These are phyloP conservation scores for Drosophila mercatorum DNA, from an alignment of 2,888 invertebrate genomes.

Conservation along the genomic window DNA sequence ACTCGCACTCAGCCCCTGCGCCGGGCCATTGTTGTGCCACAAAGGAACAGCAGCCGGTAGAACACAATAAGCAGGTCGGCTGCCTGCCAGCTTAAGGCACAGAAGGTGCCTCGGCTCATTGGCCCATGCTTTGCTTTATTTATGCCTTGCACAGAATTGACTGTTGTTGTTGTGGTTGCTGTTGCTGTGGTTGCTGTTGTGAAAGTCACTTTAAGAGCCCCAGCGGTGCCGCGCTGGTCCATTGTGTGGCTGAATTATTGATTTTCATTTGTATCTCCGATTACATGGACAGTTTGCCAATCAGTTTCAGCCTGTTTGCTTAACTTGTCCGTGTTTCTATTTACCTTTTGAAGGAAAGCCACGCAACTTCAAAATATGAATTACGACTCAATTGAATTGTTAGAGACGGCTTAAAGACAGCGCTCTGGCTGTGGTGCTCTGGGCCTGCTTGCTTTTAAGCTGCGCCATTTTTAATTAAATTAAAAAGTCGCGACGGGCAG, in stretches of 20 bases:
- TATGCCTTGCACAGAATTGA: constrained; percentile 53
- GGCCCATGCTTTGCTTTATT: constrained; percentile 67
- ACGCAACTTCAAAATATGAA: constrained; percentile 39
- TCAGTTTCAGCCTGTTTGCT: constrained; percentile 51
- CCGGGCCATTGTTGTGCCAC: constrained; percentile 38
- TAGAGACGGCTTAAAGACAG: constrained; percentile 29
- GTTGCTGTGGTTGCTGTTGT: constrained; percentile 28
- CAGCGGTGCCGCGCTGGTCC: constrained; percentile 21
- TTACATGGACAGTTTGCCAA: constrained; percentile 46
- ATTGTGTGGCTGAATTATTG: constrained; percentile 73
- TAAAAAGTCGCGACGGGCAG: constrained; percentile 62
- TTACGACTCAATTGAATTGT: constrained; percentile 41
- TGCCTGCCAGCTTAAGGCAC: constrained; percentile 57
- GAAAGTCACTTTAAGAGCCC: constrained; percentile 63
- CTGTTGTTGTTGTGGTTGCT: constrained; percentile 23
- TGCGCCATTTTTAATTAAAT: constrained; percentile 66
- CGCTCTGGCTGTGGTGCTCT: too few species aligned
- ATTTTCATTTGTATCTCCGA: constrained; percentile 75
- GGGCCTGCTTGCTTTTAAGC: constrained; percentile 18
- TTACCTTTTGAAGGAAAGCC: constrained; percentile 46
- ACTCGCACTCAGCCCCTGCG: neutral
- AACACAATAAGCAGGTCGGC: constrained; percentile 30
- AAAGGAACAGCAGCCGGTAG: constrained; percentile 45
- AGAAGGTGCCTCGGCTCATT: constrained; percentile 55
- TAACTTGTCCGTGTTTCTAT: constrained; percentile 37